A percentile compares a stretch with the other conserved stretches of the same genome.
Evolutionary conservation across 30 jellyfish, hydroid and myxozoan species (phyloP).

Genomic region (Aurelia sp.): DNA sequence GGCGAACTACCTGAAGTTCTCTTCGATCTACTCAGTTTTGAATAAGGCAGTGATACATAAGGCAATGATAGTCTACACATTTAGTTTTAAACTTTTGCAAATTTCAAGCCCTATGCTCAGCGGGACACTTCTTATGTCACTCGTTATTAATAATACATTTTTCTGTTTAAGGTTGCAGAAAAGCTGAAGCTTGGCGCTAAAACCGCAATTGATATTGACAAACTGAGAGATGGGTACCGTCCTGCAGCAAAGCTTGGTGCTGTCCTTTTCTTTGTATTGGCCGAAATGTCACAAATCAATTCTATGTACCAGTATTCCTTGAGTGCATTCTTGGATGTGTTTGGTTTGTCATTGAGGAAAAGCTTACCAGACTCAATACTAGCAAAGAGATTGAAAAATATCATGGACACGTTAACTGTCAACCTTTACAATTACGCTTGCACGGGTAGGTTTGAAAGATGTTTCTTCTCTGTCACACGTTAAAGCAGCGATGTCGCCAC

Average conservation of each 20-base stretch:
- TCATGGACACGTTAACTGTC: constrained; percentile 89
- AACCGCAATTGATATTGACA: constrained; percentile 95
- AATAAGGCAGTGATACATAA: too few relatives aligned
- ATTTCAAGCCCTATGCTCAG: too few relatives aligned
- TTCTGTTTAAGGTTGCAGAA: constrained; percentile 81
- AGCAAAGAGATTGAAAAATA: constrained; percentile 86
- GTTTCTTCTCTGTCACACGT: too few relatives aligned
- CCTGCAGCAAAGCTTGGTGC: constrained; percentile 99
- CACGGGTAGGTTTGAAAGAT: constrained; percentile 66
- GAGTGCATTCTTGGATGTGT: constrained; percentile 88
- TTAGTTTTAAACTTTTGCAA: too few relatives aligned
- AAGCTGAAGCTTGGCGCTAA: constrained; percentile 96
- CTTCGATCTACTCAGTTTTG: too few relatives aligned
- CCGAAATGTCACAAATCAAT: constrained; percentile 95
- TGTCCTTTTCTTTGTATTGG: constrained; percentile 91
- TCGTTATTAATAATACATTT: too few relatives aligned
- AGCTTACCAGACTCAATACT: constrained; percentile 96
- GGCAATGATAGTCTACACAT: too few relatives aligned
- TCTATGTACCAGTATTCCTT: constrained; percentile 97
- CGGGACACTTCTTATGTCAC: too few relatives aligned
- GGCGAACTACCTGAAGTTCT: too few relatives aligned
- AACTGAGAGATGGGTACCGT: constrained; percentile 95
- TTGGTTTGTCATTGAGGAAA: constrained; percentile 83
- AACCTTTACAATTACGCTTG: constrained; percentile 96
- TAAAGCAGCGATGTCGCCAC: too few relatives aligned